Evolutionary conservation across 2,888 invertebrate genomes (phyloP).

Genomic region (Parasteatoda lunata): DNA sequence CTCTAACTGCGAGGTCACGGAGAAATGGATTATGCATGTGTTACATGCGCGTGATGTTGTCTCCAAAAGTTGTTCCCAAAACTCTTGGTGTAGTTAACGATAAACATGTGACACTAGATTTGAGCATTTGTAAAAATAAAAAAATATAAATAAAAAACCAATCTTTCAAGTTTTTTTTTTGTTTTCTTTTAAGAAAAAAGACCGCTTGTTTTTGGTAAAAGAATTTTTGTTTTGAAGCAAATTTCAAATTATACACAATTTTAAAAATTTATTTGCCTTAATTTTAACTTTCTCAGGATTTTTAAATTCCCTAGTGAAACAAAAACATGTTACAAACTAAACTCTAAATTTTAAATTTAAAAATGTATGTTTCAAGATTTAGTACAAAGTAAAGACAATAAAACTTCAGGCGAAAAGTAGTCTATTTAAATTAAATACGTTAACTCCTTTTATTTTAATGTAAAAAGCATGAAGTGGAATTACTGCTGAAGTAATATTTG

Average conservation of each 20-base stretch:
- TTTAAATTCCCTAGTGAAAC: too few relatives aligned
- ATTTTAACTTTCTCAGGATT: too few relatives aligned
- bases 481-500: too few relatives aligned
- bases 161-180: too few relatives aligned
- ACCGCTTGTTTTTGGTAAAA: too few relatives aligned
- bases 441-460: neutral
- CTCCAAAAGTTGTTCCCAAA: slow-evolving; percentile 1
- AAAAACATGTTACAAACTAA: neutral
- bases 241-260: too few relatives aligned
- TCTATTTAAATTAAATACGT: slow-evolving; percentile 37
- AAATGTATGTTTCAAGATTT: neutral
- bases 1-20: slow-evolving; percentile 37
- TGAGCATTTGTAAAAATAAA: neutral
- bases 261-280: too few relatives aligned
- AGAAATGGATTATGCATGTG: slow-evolving; percentile 52
- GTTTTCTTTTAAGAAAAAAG: too few relatives aligned
- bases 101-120: neutral
- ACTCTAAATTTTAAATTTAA: neutral
- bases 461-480: too few relatives aligned
- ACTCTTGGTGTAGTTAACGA: neutral
- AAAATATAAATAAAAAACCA: too few relatives aligned
- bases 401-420: slow-evolving; percentile 15
- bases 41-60: slow-evolving; percentile 28
- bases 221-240: too few relatives aligned
- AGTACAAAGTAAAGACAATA: neutral